phyloP scores from a whole-genome alignment of 2,888 invertebrate species.

The Lydus trimaculatus region DNA sequence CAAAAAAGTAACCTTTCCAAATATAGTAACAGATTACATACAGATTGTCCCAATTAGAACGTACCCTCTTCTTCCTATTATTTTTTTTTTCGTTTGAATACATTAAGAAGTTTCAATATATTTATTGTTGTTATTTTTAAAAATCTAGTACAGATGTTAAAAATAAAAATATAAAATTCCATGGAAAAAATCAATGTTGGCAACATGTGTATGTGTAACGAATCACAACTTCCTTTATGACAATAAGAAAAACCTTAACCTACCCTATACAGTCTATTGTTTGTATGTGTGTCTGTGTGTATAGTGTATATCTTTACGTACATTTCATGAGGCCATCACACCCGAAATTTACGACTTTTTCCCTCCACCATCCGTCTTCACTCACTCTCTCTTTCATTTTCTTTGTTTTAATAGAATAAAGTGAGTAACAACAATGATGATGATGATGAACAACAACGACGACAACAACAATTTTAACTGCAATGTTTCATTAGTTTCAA shows the following conservation, averaged over 20 bases:
- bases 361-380: not conserved
- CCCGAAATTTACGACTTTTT: constrained; percentile 11
- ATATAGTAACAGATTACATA: no score
- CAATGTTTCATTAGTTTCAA: constrained; percentile 30
- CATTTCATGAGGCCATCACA: constrained; percentile 23
- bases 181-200: not conserved
- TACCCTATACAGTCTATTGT: constrained; percentile 36
- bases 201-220: constrained; percentile 7
- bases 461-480: constrained; percentile 24
- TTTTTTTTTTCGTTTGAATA: no score
- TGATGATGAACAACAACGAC: not conserved
- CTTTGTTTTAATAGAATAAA: not conserved
- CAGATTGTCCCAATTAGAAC: no score
- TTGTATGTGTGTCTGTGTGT: no score
- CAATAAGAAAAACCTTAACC: constrained; percentile 28
- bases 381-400: not conserved
- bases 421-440: not conserved
- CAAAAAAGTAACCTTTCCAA: no score
- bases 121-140: no score
- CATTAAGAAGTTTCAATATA: no score
- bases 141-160: not conserved
- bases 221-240: constrained; percentile 18
- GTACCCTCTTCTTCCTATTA: no score
- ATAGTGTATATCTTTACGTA: constrained; percentile 20
- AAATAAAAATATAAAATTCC: not conserved